These are phyloP conservation scores for Cassiopea andromeda DNA, from an alignment of 30 jellyfish, hydroid and myxozoan genomes.

Conservation along the genomic window DNA sequence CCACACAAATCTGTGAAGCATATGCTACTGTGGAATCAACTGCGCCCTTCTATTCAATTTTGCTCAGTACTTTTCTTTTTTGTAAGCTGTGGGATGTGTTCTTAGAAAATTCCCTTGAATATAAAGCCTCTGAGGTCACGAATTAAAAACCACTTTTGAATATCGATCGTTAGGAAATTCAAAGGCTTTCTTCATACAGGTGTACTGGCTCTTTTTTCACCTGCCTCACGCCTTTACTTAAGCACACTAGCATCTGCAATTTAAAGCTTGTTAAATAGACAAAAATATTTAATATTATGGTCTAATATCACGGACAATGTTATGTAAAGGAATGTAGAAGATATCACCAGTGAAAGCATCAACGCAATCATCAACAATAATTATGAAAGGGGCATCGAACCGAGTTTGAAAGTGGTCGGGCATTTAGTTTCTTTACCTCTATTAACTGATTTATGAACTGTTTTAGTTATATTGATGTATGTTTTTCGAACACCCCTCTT, in stretches of 20 bases:
- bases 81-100: constrained; percentile 59
- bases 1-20: background rate
- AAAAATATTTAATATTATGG: background rate
- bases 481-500: too few species aligned
- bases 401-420: too few species aligned
- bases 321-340: background rate
- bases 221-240: constrained; percentile 24
- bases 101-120: constrained; percentile 27
- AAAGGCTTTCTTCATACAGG: constrained; percentile 35
- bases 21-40: constrained; percentile 4
- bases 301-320: background rate
- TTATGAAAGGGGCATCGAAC: too few species aligned
- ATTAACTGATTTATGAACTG: too few species aligned
- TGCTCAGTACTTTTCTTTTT: background rate
- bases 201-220: constrained; percentile 9
- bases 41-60: constrained; percentile 2
- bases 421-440: too few species aligned
- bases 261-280: background rate
- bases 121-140: constrained; percentile 58
- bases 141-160: constrained; percentile 53
- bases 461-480: too few species aligned
- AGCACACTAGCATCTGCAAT: background rate
- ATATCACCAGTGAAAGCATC: constrained; percentile 29
- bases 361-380: constrained; percentile 24
- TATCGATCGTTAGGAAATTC: constrained; percentile 18